These are phyloP conservation scores for Ophiodon elongatus DNA, from an alignment of 2,113 vertebrate species.

Conservation along the genomic window DNA sequence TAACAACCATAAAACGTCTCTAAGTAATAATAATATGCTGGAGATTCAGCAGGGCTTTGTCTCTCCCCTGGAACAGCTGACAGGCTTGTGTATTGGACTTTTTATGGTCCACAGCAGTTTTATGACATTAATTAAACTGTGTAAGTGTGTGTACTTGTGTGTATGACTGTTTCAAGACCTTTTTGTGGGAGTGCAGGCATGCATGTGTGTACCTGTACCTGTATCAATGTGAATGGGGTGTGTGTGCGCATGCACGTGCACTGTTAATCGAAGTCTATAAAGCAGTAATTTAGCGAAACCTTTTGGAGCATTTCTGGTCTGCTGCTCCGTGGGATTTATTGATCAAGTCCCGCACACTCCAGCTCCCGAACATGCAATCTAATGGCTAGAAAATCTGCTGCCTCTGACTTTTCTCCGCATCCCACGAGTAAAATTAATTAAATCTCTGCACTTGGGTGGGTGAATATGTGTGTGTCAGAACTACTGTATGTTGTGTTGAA, in stretches of 20 bases:
- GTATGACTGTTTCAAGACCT: not conserved
- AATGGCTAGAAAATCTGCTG: slow-evolving; percentile 52
- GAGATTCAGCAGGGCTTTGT: slow-evolving; percentile 4
- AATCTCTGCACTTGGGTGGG: not conserved
- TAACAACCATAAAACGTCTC: slow-evolving; percentile 5
- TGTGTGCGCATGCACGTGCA: not conserved
- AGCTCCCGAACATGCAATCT: slow-evolving; percentile 2
- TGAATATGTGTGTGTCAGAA: slow-evolving; percentile 17
- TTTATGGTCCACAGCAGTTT: slow-evolving; percentile 48
- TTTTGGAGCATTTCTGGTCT: slow-evolving; percentile 27
- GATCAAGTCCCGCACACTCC: slow-evolving; percentile 45
- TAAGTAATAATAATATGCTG: slow-evolving; percentile 30
- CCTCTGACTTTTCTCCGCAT: slow-evolving; percentile 34
- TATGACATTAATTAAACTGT: slow-evolving; percentile 40
- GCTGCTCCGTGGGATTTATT: slow-evolving; percentile 41
- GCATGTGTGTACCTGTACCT: not conserved
- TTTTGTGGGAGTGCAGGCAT: not conserved
- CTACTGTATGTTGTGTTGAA: not conserved
- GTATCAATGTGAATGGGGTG: not conserved
- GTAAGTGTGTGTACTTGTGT: slow-evolving; percentile 1
- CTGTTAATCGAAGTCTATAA: slow-evolving; percentile 21
- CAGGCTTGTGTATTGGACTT: slow-evolving; percentile 15
- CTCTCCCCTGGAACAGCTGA: not conserved
- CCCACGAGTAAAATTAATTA: slow-evolving; percentile 24
- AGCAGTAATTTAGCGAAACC: slow-evolving; percentile 51